Percentiles rank a stretch among this genome's conserved stretches.
phyloP scores from a whole-genome alignment of 1,140 invertebrate genomes.

The Tetramorium simillimum region DNA sequence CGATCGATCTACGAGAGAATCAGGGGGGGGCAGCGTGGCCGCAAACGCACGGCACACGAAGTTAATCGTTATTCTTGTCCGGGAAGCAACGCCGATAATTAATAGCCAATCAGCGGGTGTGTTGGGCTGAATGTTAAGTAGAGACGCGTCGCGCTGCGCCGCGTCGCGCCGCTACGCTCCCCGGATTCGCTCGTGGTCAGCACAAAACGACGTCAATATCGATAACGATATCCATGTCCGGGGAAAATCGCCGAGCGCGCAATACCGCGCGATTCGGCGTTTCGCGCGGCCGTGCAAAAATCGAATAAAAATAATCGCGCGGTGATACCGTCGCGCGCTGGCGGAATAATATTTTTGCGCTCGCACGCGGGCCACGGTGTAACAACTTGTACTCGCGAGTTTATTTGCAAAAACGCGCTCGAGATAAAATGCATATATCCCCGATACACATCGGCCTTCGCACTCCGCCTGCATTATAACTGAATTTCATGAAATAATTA shows the following conservation, averaged over 20 bases:
- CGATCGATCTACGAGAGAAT: conserved; percentile 71
- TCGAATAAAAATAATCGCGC: conserved; percentile 57
- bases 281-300: conserved; percentile 55
- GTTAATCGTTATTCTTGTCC: conserved; percentile 79
- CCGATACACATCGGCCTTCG: neutral
- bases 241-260: conserved; percentile 38
- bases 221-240: conserved; percentile 59
- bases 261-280: conserved; percentile 8
- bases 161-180: conserved; percentile 30
- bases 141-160: conserved; percentile 56
- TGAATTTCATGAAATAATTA: conserved; percentile 59
- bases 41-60: conserved; percentile 72
- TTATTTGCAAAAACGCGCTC: conserved; percentile 57
- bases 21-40: conserved; percentile 49
- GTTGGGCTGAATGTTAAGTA: conserved; percentile 76
- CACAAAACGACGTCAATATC: conserved; percentile 41
- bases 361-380: conserved; percentile 4
- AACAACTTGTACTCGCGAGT: conserved; percentile 52
- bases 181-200: conserved; percentile 52
- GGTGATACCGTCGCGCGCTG: conserved; percentile 30
- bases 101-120: conserved; percentile 77
- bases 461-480: conserved; percentile 51
- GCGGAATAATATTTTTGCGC: conserved; percentile 53
- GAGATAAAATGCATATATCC: conserved; percentile 54
- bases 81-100: conserved; percentile 73